A percentile compares a stretch with the other conserved stretches of the same genome.
These are phyloP conservation scores for Hyposoter dolosus DNA, from an alignment of 2,888 invertebrate species.

Conservation along the genomic window DNA sequence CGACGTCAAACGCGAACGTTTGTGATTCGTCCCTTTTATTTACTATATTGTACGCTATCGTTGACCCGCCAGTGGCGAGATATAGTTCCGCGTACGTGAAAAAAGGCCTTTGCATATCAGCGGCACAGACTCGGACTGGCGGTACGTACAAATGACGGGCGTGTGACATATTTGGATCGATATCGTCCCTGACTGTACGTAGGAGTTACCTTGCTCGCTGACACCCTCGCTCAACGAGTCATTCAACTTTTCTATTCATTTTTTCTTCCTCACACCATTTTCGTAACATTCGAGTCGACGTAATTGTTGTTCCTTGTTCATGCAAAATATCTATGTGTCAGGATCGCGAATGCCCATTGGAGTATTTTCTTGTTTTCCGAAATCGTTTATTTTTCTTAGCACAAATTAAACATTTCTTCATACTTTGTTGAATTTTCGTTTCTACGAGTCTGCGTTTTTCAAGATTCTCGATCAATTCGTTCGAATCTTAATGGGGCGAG, in stretches of 20 bases:
- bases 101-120: constrained; percentile 27
- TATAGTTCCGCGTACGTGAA: not conserved
- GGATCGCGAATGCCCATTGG: not conserved
- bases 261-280: not conserved
- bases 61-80: constrained; percentile 31
- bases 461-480: too few species aligned
- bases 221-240: constrained; percentile 63
- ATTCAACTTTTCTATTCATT: constrained; percentile 16
- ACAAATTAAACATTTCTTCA: too few species aligned
- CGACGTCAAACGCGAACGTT: not conserved
- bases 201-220: constrained; percentile 26
- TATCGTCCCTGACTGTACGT: constrained; percentile 50
- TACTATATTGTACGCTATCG: constrained; percentile 23
- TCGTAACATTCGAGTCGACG: not conserved
- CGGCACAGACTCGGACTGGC: constrained; percentile 17
- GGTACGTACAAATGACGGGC: constrained; percentile 45
- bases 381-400: too few species aligned
- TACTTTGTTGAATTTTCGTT: too few species aligned
- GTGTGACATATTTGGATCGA: constrained; percentile 64
- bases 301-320: not conserved
- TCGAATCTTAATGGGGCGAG: too few species aligned
- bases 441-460: too few species aligned
- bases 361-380: not conserved
- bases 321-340: too few species aligned
- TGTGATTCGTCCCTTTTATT: not conserved